phyloP scores from a whole-genome alignment of 2,113 vertebrate genomes.

The Maccullochella peelii region DNA sequence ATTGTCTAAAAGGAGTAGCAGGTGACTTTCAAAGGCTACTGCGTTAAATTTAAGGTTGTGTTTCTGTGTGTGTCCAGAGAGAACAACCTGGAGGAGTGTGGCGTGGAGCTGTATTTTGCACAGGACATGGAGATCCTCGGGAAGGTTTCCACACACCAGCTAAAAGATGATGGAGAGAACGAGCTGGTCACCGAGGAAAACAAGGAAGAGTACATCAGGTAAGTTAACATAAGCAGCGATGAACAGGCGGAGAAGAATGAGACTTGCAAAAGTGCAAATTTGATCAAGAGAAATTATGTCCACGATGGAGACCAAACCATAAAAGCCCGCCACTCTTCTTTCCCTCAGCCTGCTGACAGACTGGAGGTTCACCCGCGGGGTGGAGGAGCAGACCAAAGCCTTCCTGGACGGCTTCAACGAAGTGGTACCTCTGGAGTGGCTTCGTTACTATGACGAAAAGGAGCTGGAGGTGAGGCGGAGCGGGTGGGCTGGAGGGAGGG shows the following conservation, averaged over 20 bases:
- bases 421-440: constrained; percentile 96
- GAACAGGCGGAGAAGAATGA: background rate
- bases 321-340: background rate
- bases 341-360: constrained; percentile 91
- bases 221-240: fast-evolving
- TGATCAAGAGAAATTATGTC: background rate
- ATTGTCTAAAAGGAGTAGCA: background rate
- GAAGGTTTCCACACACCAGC: constrained; percentile 95
- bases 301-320: background rate
- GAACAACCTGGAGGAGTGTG: constrained; percentile 95
- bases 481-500: background rate
- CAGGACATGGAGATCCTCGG: constrained; percentile 99
- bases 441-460: constrained; percentile 97
- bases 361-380: constrained; percentile 96
- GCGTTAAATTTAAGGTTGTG: background rate
- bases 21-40: background rate
- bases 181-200: constrained; percentile 95
- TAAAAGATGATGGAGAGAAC: constrained; percentile 95
- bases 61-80: constrained; percentile 83
- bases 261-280: background rate
- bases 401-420: constrained; percentile 98
- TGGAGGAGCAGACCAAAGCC: constrained; percentile 97
- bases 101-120: constrained; percentile 96
- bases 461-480: constrained; percentile 90
- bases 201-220: constrained; percentile 99